Base-by-base conservation (phyloP, 2,797 vertebrate species). In the Channallabes apus region DNA sequence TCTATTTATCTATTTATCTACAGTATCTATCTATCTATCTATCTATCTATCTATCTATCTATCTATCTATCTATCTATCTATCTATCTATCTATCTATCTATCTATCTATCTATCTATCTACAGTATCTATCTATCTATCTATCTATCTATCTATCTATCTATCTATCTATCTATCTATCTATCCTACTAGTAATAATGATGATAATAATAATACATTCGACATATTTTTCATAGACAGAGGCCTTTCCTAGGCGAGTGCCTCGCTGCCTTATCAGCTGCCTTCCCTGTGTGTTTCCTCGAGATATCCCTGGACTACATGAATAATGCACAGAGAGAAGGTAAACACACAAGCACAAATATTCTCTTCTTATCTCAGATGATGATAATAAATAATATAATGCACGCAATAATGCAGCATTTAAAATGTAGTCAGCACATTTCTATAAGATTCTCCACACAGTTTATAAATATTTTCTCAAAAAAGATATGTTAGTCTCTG, bases 231-330 rank as follows among this genome's bases (percentile, higher is more conserved):
- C 75, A 54, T 88, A 99, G 98, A 88, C 96, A 97, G 86, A 93
- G 97, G 58, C 93, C 95, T 51, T 94, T 96, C 3, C 89, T 96
- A 35, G 98, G 98, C 46, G 95, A 96, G 88, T 99, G 98, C 90
- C 92, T 99, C 24, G 96, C 97, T 38, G 96, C 97, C 61, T 94
- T 99, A 88, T 94, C 97, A 18, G 95, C 94, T 65, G 96, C 96
- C 73, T 97, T 99, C 85, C 98, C 98, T 3, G 96, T 98, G 22
- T 96, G 97, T 54, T 98, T 98, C 93, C 93, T 99, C 93, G 98
- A 99, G 93, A 96, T 96, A 18, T 96, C 93, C 97, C 95, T 91
- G 64, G 97, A 96, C 79, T 96, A 94, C 4, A 95, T 94, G 91
- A 94, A 91, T 88, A 89, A 91, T 0, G 86, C 94, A 80, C 96